Percentiles rank a stretch among this genome's conserved stretches.
phyloP scores from a whole-genome alignment of 1,140 invertebrate species.

The Cataglyphis hispanica region DNA sequence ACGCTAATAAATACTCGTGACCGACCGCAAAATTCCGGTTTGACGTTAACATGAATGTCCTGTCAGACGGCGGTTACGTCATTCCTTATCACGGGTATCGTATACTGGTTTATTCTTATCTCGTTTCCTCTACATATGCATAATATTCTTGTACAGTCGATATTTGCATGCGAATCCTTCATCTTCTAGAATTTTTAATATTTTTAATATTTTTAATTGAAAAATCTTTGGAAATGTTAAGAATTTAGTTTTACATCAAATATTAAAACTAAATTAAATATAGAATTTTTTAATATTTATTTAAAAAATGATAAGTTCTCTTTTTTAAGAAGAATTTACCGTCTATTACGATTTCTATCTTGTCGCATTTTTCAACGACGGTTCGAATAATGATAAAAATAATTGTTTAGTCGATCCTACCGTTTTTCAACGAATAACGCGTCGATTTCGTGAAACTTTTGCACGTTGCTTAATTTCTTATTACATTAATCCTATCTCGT shows the following conservation, averaged over 20 bases:
- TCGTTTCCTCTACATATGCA: background rate
- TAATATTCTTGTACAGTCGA: background rate
- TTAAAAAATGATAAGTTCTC: too few relatives aligned
- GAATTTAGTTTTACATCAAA: background rate
- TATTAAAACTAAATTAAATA: background rate
- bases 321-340: background rate
- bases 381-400: conserved; percentile 3
- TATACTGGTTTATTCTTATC: conserved; percentile 35
- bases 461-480: conserved; percentile 23
- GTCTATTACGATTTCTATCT: background rate
- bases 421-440: conserved; percentile 15
- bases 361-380: background rate
- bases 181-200: background rate
- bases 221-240: background rate
- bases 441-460: background rate
- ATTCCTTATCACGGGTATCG: conserved; percentile 38
- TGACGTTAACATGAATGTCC: conserved; percentile 28
- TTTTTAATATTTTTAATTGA: too few relatives aligned
- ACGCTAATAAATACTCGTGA: conserved; percentile 43
- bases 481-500: conserved; percentile 20
- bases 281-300: background rate
- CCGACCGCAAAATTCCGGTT: conserved; percentile 51
- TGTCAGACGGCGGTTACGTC: conserved; percentile 37
- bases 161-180: background rate
- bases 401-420: background rate